Conservation (phyloP, 2,888 invertebrate genomes). For the Uropetala carovei region DNA sequence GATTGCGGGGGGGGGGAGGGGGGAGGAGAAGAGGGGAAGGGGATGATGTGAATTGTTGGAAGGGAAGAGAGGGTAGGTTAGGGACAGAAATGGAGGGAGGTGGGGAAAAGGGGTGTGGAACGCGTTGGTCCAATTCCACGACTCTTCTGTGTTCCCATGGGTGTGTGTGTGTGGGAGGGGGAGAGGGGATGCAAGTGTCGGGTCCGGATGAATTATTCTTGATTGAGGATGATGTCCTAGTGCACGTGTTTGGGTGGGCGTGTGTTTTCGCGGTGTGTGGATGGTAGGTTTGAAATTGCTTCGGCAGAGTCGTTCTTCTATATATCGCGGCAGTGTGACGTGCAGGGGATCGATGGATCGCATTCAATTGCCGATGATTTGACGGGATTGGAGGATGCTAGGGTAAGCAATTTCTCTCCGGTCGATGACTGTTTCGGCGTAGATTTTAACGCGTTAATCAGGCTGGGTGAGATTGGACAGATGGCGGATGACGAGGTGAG, state of each 20-base stretch:
- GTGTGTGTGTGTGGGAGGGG: too few species aligned
- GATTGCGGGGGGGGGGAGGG: too few species aligned
- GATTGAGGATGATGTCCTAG: slow-evolving; percentile 12
- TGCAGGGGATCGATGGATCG: slow-evolving; percentile 16
- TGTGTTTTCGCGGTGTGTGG: too few species aligned
- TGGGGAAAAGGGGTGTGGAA: background rate
- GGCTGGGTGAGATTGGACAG: background rate
- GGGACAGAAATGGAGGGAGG: background rate
- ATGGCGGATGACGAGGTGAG: too few species aligned
- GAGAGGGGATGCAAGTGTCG: background rate
- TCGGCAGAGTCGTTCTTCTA: too few species aligned
- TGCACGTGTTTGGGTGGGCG: background rate
- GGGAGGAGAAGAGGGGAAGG: too few species aligned
- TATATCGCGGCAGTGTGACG: too few species aligned
- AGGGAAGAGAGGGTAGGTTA: background rate
- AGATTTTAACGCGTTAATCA: slow-evolving; percentile 32
- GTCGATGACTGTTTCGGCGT: slow-evolving; percentile 25
- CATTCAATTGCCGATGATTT: slow-evolving; percentile 41
- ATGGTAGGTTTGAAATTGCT: too few species aligned
- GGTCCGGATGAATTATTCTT: slow-evolving; percentile 37
- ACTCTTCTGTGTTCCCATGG: too few species aligned
- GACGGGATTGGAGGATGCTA: background rate
- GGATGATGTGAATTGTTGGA: too few species aligned
- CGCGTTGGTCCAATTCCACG: background rate
- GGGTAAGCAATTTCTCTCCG: slow-evolving; percentile 28